These are phyloP conservation scores for Timandra comae DNA, from an alignment of 2,888 invertebrate species.

Conservation along the genomic window DNA sequence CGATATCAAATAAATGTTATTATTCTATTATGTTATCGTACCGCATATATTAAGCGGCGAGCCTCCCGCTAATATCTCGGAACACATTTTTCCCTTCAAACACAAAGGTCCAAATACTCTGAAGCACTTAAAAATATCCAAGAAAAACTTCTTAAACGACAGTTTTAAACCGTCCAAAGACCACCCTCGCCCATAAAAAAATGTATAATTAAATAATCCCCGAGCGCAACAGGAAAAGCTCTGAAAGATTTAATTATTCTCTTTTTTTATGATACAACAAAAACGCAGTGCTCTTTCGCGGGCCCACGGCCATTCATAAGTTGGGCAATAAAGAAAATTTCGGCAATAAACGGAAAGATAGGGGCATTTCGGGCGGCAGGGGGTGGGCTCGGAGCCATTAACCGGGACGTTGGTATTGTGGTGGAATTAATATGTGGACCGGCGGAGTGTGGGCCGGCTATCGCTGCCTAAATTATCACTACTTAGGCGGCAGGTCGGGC, in stretches of 20 bases:
- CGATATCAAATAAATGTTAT: slow-evolving; percentile 5
- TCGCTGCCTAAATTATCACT: slow-evolving; percentile 1
- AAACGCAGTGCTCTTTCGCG: slow-evolving; percentile 19
- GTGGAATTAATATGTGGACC: slow-evolving; percentile 40
- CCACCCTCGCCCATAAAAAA: slow-evolving; percentile 21
- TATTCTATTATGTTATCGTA: slow-evolving; percentile 5
- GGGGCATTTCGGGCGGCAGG: slow-evolving; percentile 22
- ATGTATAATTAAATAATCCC: slow-evolving; percentile 30
- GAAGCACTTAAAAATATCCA: slow-evolving; percentile 16
- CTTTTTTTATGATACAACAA: slow-evolving; percentile 31
- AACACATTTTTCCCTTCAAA: slow-evolving; percentile 11
- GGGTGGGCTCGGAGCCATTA: slow-evolving; percentile 32
- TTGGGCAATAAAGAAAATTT: slow-evolving; percentile 51
- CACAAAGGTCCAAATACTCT: slow-evolving; percentile 14
- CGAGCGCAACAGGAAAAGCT: slow-evolving; percentile 24
- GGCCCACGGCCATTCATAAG: slow-evolving; percentile 36
- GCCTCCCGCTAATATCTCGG: slow-evolving; percentile 15
- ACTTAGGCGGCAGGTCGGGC: slow-evolving; percentile 5
- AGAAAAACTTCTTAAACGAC: slow-evolving; percentile 21
- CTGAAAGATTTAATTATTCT: slow-evolving; percentile 36
- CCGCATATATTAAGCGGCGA: slow-evolving; percentile 12
- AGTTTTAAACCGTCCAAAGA: slow-evolving; percentile 21
- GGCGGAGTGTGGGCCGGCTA: slow-evolving; percentile 8
- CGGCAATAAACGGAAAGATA: slow-evolving; percentile 42
- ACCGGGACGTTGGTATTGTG: slow-evolving; percentile 42